Evolutionary conservation across 2,888 invertebrate genomes (phyloP).

Genomic region (Melangyna quadrimaculata): DNA sequence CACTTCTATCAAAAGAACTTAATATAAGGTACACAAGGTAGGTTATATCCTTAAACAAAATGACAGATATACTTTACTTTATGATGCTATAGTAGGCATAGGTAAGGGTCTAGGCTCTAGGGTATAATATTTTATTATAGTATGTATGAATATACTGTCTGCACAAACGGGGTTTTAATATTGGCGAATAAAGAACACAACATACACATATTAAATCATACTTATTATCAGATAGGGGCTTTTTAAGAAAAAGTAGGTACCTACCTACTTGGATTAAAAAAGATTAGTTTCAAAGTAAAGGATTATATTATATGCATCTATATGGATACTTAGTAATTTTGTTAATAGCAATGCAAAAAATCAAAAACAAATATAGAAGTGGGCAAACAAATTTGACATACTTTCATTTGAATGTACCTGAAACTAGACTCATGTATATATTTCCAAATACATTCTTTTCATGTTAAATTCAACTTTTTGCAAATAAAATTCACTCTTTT

Average conservation of each 20-base stretch:
- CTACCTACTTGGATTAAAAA: neutral
- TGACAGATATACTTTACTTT: slow-evolving; percentile 12
- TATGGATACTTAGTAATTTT: too few relatives aligned
- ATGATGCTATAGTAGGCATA: slow-evolving; percentile 25
- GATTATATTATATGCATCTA: too few relatives aligned
- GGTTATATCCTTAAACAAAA: neutral
- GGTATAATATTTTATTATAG: slow-evolving; percentile 19
- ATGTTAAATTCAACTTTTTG: too few relatives aligned
- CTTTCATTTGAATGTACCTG: too few relatives aligned
- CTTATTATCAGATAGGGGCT: neutral
- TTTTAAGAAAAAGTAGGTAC: neutral
- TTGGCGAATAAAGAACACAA: neutral
- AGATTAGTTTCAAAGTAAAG: neutral
- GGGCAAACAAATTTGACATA: too few relatives aligned
- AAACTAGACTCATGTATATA: too few relatives aligned
- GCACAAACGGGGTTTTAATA: slow-evolving; percentile 27
- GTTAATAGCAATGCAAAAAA: too few relatives aligned
- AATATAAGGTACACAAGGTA: slow-evolving; percentile 1
- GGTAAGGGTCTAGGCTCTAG: too few relatives aligned
- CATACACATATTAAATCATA: neutral
- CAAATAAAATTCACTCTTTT: too few relatives aligned
- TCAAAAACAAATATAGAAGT: too few relatives aligned
- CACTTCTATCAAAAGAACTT: slow-evolving; percentile 28
- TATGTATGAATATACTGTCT: too few relatives aligned
- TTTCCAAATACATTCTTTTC: too few relatives aligned